Percentiles rank a stretch among this genome's conserved stretches.
Conservation (phyloP, 2,888 invertebrate genomes). For the Serrognathus titanus region DNA sequence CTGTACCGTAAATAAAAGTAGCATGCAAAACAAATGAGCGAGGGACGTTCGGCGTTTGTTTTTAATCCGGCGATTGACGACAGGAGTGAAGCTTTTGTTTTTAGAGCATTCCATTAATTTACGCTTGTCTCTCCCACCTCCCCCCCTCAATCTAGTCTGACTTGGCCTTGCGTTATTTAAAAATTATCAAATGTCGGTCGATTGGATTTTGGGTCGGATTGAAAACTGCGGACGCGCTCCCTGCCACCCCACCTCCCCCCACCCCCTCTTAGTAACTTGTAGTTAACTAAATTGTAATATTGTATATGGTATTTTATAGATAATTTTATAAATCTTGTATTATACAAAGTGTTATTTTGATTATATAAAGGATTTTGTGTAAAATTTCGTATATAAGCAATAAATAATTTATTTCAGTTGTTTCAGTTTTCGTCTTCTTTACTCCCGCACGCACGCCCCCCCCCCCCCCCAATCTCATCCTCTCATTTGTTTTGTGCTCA, state of each 20-base stretch:
- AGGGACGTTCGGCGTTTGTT: neutral
- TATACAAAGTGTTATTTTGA: neutral
- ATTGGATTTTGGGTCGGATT: too few relatives aligned
- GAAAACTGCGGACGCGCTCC: too few relatives aligned
- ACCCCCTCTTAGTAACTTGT: neutral
- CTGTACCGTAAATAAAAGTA: too few relatives aligned
- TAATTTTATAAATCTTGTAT: constrained; percentile 1
- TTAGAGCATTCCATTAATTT: neutral
- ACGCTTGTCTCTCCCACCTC: neutral
- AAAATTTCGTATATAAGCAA: constrained; percentile 3
- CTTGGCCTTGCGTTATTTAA: neutral
- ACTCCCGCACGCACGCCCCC: too few relatives aligned
- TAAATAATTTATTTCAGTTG: constrained; percentile 2
- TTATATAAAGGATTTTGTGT: neutral
- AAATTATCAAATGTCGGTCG: neutral
- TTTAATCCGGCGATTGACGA: neutral
- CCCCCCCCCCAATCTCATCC: too few relatives aligned
- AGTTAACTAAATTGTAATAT: constrained; percentile 1
- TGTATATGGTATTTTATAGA: neutral
- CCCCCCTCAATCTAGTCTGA: neutral
- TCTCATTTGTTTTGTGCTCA: too few relatives aligned
- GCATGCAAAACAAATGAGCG: too few relatives aligned
- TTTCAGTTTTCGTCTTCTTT: neutral
- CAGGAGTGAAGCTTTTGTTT: too few relatives aligned
- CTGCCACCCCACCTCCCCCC: too few relatives aligned